Base-by-base conservation (phyloP, 2,888 invertebrate species). In the Aricia artaxerxes region DNA sequence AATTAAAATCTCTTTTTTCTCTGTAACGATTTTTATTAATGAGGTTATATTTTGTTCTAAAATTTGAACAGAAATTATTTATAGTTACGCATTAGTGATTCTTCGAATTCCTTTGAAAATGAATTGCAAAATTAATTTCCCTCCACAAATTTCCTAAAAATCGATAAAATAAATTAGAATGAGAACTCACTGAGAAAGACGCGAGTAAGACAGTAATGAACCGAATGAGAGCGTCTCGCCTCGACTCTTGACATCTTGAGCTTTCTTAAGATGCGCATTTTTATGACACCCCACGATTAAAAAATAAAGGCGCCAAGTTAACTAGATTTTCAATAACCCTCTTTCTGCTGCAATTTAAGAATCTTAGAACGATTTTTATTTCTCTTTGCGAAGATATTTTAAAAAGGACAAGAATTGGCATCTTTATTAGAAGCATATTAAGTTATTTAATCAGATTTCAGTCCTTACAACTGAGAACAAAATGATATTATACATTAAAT, bases 131-230 rank as follows among this genome's bases (percentile, higher is more conserved):
- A 38, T 38, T 13, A 57, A 16, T 13, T 57, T 49, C 1, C 35
- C 13, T 73, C 44, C 24, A 77, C 6, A 44, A 40, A 13, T 44
- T 44, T 35, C 60, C 13, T 61, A 78, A 78, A 73, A 40, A 80
- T 82, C 82, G 82, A 82, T 77, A 81, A n/a, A 31, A 77, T 82
- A 79, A 81, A 82, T 79, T 79, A n/a, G 73, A 77, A 77, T 61
- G 5, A 5, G 44, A 38, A 82, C 85, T 82, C 85, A 82, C 85
- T 85, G 84, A 79, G 77, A 77, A 83, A 84, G 83, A 80, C 87
- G 85, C 84, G 87, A 84, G 89, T 88, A 92, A 91, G 92, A 91
- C 92, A 89, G 89, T 94, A 93, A 93, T 93, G 92, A 93, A 91
- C 89, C 91, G 89, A 87, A 89, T 89, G 90, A 91, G 85, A 85